Evolutionary conservation across 1,140 invertebrate species (phyloP), one percentile per base, ranked within the genome.

Genomic region (Drosophila simulans): DNA sequence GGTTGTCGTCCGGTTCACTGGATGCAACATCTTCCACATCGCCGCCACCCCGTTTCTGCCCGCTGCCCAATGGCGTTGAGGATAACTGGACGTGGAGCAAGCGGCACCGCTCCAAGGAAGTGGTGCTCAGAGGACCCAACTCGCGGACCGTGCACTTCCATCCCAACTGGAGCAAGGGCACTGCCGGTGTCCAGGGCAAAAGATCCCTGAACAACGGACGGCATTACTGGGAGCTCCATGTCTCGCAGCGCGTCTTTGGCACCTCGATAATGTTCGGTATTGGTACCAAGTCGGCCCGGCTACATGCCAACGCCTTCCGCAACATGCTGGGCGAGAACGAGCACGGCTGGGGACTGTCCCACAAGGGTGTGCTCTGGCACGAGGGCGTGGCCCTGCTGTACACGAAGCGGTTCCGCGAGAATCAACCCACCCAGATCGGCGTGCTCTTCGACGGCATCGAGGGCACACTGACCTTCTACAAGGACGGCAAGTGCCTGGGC

Each of bases 191-290:
- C 0, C 93, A 95, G 42, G 95, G 95, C 5, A 95, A 94, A 13
- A 90, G 94, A 10, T 88, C 94, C 1, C 91, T 96, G 1, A 96
- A 96, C 81, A 94, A 94, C 76, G 94, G 94, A 1, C 92, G 88
- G 45, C 95, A 94, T 83, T 96, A 95, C 88, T 96, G 95, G 95
- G 95, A 96, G 90, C 91, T 96, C 31, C 90, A 93, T 40, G 92
- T 96, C 0, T 94, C 94, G 0, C 94, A 95, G 73, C 91, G 95
- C 35, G 93, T 96, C 25, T 96, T 96, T 75, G 96, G 96, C 27
- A 96, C 96, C 0, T 95, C 95, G 63, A 96, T 96, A 92, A 96
- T 96, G 96, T 95, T 96, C 71, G 96, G 96, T 31, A 93, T 96
- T 7, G 95, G 94, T 3, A 96, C 96, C 2, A 93, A 92, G 51